A percentile compares a stretch with the other conserved stretches of the same genome.
Conservation (phyloP, 2,797 vertebrate genomes). For the Atherinosoma microstoma region DNA sequence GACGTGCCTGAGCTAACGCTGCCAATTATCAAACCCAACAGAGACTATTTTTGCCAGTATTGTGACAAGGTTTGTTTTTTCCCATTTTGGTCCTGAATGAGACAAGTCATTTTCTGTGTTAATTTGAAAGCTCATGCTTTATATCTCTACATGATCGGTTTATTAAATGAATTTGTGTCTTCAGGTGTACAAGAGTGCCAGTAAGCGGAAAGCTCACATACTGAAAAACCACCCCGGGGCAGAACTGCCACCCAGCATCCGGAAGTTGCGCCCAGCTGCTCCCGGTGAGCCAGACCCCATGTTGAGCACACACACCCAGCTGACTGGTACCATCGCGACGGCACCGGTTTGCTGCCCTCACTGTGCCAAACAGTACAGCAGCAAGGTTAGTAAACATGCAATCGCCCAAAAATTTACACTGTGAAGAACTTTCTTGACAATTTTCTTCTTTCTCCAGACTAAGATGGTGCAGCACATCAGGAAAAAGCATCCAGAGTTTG, state of each 20-base stretch:
- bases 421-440: neutral
- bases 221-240: constrained; percentile 98
- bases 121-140: neutral
- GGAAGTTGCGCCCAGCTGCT: constrained; percentile 93
- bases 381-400: constrained; percentile 85
- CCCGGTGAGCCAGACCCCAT: constrained; percentile 97
- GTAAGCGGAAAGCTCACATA: constrained; percentile 98
- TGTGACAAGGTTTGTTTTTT: constrained; percentile 92
- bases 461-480: constrained; percentile 99
- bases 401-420: neutral
- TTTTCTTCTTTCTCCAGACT: constrained; percentile 79
- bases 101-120: neutral
- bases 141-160: neutral
- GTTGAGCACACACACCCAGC: constrained; percentile 97
- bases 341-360: constrained; percentile 97
- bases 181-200: constrained; percentile 98
- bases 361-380: constrained; percentile 99
- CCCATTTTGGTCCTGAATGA: neutral
- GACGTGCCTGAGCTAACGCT: constrained; percentile 97
- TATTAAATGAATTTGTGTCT: constrained; percentile 16
- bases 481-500: constrained; percentile 96
- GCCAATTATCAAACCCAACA: constrained; percentile 98
- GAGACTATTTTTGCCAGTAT: constrained; percentile 99
- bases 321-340: constrained; percentile 95
- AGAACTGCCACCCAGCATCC: constrained; percentile 95